A percentile compares a stretch with the other conserved stretches of the same genome.
Evolutionary conservation across 2,797 vertebrate species (phyloP).

Genomic region (Mus minutoides): DNA sequence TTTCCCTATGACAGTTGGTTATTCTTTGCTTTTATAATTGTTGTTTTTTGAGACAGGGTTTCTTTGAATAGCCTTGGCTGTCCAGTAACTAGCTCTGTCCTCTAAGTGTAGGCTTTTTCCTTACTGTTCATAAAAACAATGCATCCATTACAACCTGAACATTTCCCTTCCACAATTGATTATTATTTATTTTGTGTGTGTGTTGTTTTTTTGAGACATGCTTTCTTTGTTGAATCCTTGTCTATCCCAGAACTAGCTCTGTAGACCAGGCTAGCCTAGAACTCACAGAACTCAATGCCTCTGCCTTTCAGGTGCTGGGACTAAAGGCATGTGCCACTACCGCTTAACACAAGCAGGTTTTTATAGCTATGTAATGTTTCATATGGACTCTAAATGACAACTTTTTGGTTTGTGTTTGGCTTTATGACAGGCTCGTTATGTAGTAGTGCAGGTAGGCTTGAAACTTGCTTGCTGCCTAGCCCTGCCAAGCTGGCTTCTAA

Average conservation of each 20-base stretch:
- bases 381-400: not conserved
- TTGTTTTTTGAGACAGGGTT: not conserved
- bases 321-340: not conserved
- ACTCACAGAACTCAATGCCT: not conserved
- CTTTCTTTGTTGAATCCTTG: not conserved
- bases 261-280: not conserved
- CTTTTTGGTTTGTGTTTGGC: not conserved
- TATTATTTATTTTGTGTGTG: slow-evolving; percentile 5
- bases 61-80: not conserved
- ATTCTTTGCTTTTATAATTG: not conserved
- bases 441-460: not conserved
- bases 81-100: not conserved
- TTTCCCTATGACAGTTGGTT: not conserved
- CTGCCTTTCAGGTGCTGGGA: not conserved
- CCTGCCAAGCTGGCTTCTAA: not conserved
- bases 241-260: not conserved
- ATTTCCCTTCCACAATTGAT: not conserved
- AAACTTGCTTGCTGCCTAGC: not conserved
- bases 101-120: not conserved
- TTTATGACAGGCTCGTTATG: not conserved
- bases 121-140: not conserved
- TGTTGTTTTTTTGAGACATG: not conserved
- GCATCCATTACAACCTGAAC: not conserved
- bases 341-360: not conserved
- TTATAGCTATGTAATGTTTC: slow-evolving; percentile 22